Evolutionary conservation across 1,140 invertebrate species (phyloP).

Genomic region (Homalodisca vitripennis): DNA sequence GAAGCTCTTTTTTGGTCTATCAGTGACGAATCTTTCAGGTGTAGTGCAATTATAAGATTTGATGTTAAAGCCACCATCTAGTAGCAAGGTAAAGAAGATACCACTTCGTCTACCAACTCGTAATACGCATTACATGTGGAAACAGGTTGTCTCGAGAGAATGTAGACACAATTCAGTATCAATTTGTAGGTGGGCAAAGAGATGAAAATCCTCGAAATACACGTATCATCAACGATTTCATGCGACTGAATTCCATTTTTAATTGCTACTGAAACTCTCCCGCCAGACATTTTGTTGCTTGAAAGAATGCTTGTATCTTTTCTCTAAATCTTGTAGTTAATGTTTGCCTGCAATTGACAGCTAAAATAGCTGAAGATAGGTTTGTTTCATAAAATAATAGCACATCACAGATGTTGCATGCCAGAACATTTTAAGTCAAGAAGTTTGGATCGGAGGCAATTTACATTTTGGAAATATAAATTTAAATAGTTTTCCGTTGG

Average conservation of each 20-base stretch:
- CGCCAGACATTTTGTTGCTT: not conserved
- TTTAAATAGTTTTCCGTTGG: not conserved
- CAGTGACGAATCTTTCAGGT: not conserved
- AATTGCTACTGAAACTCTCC: not conserved
- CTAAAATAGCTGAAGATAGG: no score
- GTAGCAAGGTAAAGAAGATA: not conserved
- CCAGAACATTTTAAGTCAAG: not conserved
- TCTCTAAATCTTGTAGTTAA: not conserved
- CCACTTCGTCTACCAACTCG: no score
- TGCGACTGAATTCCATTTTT: not conserved
- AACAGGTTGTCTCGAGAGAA: no score
- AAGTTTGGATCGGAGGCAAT: not conserved
- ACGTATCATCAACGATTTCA: no score
- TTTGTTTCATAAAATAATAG: no score
- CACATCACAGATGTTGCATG: no score
- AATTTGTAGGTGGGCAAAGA: no score
- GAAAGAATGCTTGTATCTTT: not conserved
- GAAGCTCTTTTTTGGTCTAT: not conserved
- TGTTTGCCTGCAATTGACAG: no score
- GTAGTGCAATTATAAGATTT: not conserved
- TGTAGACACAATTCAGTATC: no score
- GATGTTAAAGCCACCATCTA: not conserved
- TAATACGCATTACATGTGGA: no score
- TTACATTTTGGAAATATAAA: no score
- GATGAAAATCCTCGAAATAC: not conserved